Percentiles rank a stretch among this genome's conserved stretches.
These are phyloP conservation scores for Takifugu rubripes DNA, from an alignment of 2,797 vertebrate genomes.

Conservation along the genomic window DNA sequence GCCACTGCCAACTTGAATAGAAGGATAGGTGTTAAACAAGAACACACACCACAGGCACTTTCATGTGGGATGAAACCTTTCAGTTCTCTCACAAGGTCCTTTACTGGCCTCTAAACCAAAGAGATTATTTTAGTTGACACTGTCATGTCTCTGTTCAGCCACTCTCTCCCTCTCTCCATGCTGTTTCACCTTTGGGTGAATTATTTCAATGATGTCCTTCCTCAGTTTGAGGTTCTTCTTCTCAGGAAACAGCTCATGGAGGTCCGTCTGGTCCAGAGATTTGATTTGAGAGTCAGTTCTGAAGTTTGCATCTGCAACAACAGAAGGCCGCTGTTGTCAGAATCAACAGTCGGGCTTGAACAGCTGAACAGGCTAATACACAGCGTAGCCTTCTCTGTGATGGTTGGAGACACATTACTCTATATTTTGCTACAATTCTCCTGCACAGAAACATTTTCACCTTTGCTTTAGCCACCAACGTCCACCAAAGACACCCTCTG, in stretches of 20 bases:
- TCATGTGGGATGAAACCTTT: conserved; percentile 1
- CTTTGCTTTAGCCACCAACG: too few relatives aligned
- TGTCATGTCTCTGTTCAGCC: background rate
- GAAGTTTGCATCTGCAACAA: background rate
- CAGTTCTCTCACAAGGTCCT: background rate
- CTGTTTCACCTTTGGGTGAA: conserved; percentile 32
- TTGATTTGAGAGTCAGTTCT: conserved; percentile 9
- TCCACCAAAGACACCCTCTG: too few relatives aligned
- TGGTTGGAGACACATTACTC: too few relatives aligned
- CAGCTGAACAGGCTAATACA: background rate
- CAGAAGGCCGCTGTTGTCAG: background rate
- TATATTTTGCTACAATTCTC: too few relatives aligned
- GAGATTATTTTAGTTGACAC: background rate
- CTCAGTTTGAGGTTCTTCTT: fast-evolving
- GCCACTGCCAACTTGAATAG: background rate
- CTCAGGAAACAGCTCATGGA: conserved; percentile 37
- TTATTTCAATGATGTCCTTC: background rate
- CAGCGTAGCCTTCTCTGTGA: too few relatives aligned
- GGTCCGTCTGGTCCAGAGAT: conserved; percentile 28
- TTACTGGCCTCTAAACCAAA: conserved; percentile 17
- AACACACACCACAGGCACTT: background rate
- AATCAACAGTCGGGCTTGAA: too few relatives aligned
- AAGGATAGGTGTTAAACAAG: background rate
- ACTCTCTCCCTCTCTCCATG: background rate
- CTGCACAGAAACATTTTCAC: too few relatives aligned